Percentiles rank a stretch among this genome's conserved stretches.
Conservation (phyloP, 2,888 invertebrate species). For the Carpatolechia fugitivella region DNA sequence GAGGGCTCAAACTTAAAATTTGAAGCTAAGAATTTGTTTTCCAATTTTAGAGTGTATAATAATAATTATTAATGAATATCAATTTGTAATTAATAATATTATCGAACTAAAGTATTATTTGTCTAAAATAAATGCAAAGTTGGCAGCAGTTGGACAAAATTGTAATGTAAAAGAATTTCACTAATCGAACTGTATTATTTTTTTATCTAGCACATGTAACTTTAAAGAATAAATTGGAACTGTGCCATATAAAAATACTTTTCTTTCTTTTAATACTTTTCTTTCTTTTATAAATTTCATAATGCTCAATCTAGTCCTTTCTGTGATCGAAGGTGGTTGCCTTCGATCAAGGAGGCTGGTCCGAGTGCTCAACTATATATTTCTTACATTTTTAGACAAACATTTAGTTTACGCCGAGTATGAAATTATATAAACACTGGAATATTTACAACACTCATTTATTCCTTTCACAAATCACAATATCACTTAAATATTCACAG, state of each 20-base stretch:
- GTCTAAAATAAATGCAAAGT: not conserved
- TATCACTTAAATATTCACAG: too few species aligned
- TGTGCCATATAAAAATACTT: conserved; percentile 64
- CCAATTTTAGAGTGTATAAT: conserved; percentile 57
- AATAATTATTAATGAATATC: conserved; percentile 17
- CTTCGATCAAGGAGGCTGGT: too few species aligned
- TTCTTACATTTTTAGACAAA: too few species aligned
- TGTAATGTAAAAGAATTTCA: conserved; percentile 51
- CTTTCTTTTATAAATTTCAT: not conserved
- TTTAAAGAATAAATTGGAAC: conserved; percentile 76
- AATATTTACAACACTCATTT: too few species aligned
- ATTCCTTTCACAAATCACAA: too few species aligned
- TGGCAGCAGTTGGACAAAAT: not conserved
- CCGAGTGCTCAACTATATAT: too few species aligned
- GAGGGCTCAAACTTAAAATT: conserved; percentile 29
- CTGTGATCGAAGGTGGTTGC: too few species aligned
- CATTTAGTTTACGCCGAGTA: too few species aligned
- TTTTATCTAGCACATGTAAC: conserved; percentile 78
- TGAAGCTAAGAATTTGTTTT: conserved; percentile 70
- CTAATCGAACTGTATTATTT: conserved; percentile 78
- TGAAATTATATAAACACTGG: too few species aligned
- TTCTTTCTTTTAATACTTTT: conserved; percentile 34
- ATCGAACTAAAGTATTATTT: conserved; percentile 4
- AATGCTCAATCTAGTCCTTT: too few species aligned
- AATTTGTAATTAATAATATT: conserved; percentile 32